Conservation (phyloP, 2,113 vertebrate species). For the Thunnus maccoyii region DNA sequence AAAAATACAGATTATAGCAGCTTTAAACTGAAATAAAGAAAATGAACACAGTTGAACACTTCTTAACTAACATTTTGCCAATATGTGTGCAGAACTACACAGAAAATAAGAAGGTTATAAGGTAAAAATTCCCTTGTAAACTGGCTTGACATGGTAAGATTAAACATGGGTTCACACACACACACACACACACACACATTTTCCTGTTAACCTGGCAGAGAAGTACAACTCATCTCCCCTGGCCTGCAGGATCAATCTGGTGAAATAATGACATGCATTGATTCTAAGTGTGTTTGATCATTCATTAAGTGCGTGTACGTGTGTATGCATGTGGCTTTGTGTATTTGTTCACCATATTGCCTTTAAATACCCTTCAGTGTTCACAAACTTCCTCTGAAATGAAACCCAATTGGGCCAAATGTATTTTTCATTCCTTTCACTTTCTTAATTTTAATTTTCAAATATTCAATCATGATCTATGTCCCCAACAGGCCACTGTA, state of each 20-base stretch:
- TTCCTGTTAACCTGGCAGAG: neutral
- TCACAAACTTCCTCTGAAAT: neutral
- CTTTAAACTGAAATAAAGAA: too few species aligned
- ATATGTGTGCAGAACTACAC: neutral
- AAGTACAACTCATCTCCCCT: neutral
- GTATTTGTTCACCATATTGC: neutral
- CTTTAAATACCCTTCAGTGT: conserved; percentile 12
- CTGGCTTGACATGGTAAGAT: too few species aligned
- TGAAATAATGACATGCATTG: conserved; percentile 13
- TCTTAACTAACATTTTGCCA: neutral
- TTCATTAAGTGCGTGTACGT: neutral
- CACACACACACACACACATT: too few species aligned
- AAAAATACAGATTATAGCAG: too few species aligned
- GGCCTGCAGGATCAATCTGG: conserved; percentile 3
- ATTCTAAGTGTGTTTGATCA: conserved; percentile 1
- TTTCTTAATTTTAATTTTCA: neutral
- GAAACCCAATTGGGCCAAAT: neutral
- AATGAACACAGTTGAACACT: neutral
- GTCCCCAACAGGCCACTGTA: conserved; percentile 10
- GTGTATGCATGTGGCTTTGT: neutral
- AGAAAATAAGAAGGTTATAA: too few species aligned
- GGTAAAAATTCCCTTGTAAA: too few species aligned
- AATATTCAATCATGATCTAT: conserved; percentile 7
- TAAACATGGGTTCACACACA: too few species aligned
- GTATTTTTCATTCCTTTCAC: neutral